Evolutionary conservation across 23 tunicate species (phyloP).

Genomic region (Clavelina lepadiformis): DNA sequence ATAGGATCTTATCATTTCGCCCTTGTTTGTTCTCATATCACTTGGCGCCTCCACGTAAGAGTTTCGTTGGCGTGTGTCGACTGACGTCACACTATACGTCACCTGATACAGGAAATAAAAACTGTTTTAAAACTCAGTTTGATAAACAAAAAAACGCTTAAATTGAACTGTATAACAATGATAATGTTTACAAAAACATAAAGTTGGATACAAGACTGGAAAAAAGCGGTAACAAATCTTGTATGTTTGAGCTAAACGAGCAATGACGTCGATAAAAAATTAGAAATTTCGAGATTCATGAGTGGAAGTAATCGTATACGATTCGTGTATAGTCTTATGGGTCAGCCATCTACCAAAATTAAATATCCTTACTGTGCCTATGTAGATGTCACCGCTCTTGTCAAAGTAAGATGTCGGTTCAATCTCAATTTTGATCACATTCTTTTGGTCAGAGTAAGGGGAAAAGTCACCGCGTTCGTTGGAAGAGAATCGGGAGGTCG

Average conservation of each 20-base stretch:
- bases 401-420: slow-evolving; percentile 44
- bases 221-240: no score
- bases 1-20: slow-evolving; percentile 37
- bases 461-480: slow-evolving; percentile 1
- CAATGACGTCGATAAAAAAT: no score
- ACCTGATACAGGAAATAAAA: no score
- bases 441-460: slow-evolving; percentile 4
- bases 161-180: no score
- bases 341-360: background rate
- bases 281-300: no score
- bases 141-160: no score
- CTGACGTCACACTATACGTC: slow-evolving; percentile 31
- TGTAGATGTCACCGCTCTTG: slow-evolving; percentile 41
- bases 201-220: no score
- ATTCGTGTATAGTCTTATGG: no score
- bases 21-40: slow-evolving; percentile 37
- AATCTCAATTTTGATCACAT: slow-evolving; percentile 13
- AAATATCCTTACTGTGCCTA: slow-evolving; percentile 12
- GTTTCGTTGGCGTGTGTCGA: slow-evolving; percentile 52
- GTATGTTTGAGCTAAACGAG: no score
- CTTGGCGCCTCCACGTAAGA: slow-evolving; percentile 52
- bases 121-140: no score
- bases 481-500: slow-evolving; percentile 8
- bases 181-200: no score
- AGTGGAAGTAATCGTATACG: no score